Base-by-base conservation (phyloP, 2,888 invertebrate species). In the Scelioninae gen. 2 region DNA sequence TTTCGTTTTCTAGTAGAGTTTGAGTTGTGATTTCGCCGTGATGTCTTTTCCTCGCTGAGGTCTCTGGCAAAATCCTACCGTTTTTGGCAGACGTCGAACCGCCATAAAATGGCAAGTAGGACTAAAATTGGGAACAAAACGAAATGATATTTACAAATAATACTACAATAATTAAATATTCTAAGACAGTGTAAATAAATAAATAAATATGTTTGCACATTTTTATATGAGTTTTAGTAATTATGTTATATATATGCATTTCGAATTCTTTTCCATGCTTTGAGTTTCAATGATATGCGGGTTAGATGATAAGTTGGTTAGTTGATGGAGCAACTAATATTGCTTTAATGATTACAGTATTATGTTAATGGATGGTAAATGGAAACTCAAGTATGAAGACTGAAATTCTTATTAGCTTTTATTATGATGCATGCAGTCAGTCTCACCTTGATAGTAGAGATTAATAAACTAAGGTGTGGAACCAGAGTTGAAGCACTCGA, bases 101-200 rank as follows among this genome's bases (percentile, higher is more conserved):
- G 5, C 79, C 78, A 91, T 94, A 94, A 85, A 94, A 93, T 81
- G 93, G 93, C 93, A 93, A 94, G 85, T 94, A 91, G 86, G 90
- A 90, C 94, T 94, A 90, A 87, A 77, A 69, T 48, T 22, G 7
- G 33, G 15, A 35, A 37, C 16, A 25, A n/a, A n/a, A n/a, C n/a
- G n/a, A n/a, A n/a, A n/a, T n/a, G n/a, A n/a, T n/a, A n/a, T n/a
- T n/a, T n/a, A n/a, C n/a, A n/a, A n/a, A n/a, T n/a, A n/a, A n/a
- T n/a, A n/a, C n/a, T n/a, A n/a, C n/a, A n/a, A n/a, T n/a, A n/a
- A n/a, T n/a, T n/a, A n/a, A n/a, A n/a, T n/a, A n/a, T n/a, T n/a
- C n/a, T n/a, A n/a, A n/a, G n/a, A n/a, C n/a, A n/a, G n/a, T n/a
- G n/a, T n/a, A n/a, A n/a, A n/a, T n/a, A n/a, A n/a, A n/a, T n/a